Evolutionary conservation across 2,113 vertebrate species (phyloP).

Genomic region (Eolophus roseicapilla): DNA sequence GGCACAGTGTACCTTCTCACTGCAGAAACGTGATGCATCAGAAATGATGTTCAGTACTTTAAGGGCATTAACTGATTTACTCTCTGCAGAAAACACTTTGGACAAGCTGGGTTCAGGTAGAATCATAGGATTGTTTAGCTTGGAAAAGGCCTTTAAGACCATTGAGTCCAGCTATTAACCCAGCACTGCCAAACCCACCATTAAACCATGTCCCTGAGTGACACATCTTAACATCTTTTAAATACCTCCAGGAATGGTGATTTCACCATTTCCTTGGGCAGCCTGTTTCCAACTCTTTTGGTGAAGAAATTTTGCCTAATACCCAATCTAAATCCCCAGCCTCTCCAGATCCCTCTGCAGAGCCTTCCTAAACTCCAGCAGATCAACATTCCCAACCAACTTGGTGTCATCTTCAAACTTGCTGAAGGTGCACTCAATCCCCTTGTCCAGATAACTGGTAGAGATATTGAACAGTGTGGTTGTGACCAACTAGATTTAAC

Average conservation of each 20-base stretch:
- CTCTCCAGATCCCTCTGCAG: not conserved
- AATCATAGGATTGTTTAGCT: not conserved
- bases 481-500: not conserved
- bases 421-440: rapidly evolving
- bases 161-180: not conserved
- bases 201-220: not conserved
- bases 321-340: not conserved
- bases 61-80: not conserved
- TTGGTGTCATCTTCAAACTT: not conserved
- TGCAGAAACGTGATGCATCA: no score
- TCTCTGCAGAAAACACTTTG: not conserved
- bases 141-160: not conserved
- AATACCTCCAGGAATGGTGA: not conserved
- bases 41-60: not conserved
- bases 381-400: not conserved
- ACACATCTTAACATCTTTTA: not conserved
- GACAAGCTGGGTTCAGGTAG: not conserved
- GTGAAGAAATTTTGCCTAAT: not conserved
- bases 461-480: not conserved
- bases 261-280: not conserved
- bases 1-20: not conserved
- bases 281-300: not conserved
- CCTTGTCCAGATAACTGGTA: no score
- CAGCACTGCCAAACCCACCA: not conserved
- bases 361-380: not conserved